These are phyloP conservation scores for Planococcus citri DNA, from an alignment of 1,140 invertebrate genomes.

Conservation along the genomic window DNA sequence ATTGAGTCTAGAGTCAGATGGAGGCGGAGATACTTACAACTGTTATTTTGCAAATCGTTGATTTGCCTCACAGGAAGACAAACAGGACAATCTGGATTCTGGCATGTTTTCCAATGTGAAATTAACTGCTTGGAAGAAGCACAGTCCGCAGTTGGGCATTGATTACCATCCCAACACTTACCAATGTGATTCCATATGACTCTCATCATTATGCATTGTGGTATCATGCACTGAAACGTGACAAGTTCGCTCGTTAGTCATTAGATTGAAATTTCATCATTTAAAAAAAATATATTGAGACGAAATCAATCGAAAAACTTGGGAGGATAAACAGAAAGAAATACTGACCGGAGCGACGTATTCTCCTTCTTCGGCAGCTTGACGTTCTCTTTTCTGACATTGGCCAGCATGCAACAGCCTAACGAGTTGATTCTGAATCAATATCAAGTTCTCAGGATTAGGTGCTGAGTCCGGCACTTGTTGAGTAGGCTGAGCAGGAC, in stretches of 20 bases:
- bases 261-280: too few species aligned
- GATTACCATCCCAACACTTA: conserved; percentile 84
- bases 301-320: too few species aligned
- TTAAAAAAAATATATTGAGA: too few species aligned
- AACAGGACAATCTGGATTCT: conserved; percentile 87
- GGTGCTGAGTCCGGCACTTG: conserved; percentile 45
- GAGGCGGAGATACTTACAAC: conserved; percentile 33
- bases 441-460: conserved; percentile 93
- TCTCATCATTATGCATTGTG: conserved; percentile 98
- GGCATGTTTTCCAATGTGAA: conserved; percentile 97
- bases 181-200: conserved; percentile 99
- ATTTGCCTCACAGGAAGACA: conserved; percentile 94
- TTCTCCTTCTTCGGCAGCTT: conserved; percentile 47
- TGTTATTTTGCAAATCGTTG: conserved; percentile 64
- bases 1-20: too few species aligned
- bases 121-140: conserved; percentile 97
- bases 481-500: conserved; percentile 38
- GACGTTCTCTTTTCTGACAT: conserved; percentile 83
- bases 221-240: conserved; percentile 58
- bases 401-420: conserved; percentile 95
- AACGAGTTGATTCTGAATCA: conserved; percentile 98
- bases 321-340: too few species aligned
- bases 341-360: too few species aligned
- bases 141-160: conserved; percentile 85
- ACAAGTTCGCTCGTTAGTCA: too few species aligned